These are phyloP conservation scores for Anas platyrhynchos DNA, from an alignment of 2,113 vertebrate species.

Conservation along the genomic window DNA sequence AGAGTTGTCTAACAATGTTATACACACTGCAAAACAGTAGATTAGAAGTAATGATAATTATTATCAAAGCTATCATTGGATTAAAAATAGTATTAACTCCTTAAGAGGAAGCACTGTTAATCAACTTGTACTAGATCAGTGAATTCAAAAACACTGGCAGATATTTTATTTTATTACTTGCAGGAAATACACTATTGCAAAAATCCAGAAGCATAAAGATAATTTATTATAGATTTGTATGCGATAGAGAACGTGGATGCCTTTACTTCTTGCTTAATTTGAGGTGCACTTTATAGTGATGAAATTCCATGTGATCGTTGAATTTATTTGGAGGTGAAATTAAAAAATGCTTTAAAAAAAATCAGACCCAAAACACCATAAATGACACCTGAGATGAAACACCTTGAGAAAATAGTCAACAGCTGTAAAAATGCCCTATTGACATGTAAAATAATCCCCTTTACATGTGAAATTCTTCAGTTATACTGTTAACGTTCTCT, in stretches of 20 bases:
- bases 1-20: background rate
- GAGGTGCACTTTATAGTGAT: background rate
- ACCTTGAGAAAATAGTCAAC: background rate
- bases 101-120: background rate
- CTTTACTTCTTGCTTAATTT: background rate
- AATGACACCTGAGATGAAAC: background rate
- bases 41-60: conserved; percentile 26
- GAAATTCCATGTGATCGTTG: background rate
- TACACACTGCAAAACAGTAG: background rate
- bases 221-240: background rate
- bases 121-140: background rate
- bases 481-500: background rate
- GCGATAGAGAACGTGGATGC: background rate
- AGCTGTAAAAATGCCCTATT: background rate
- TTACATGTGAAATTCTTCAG: background rate
- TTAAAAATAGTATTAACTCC: conserved; percentile 33
- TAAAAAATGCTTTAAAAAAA: background rate
- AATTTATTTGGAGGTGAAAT: background rate
- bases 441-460: background rate
- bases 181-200: background rate
- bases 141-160: background rate
- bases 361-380: background rate
- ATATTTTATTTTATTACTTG: background rate
- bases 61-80: conserved; percentile 1
- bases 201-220: background rate